A percentile compares a stretch with the other conserved stretches of the same genome.
Conservation (phyloP, 1,140 invertebrate species). For the Bombus turneri region DNA sequence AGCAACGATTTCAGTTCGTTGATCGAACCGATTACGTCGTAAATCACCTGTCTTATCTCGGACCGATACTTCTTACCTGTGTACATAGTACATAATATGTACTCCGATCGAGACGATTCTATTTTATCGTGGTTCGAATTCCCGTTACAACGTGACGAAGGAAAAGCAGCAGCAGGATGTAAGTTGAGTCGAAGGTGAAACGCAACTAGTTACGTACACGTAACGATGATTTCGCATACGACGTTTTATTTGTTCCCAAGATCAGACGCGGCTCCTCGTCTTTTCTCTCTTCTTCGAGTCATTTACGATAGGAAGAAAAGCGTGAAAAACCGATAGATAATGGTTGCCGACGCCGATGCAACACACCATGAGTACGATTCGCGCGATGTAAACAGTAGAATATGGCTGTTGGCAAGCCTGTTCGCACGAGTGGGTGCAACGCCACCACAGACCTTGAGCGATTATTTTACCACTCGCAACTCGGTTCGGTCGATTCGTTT, state of each 20-base stretch:
- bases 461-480: slow-evolving; percentile 78
- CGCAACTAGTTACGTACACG: background rate
- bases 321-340: background rate
- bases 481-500: slow-evolving; percentile 38
- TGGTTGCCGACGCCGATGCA: background rate
- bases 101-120: background rate
- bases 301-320: background rate
- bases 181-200: background rate
- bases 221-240: background rate
- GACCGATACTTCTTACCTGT: no score
- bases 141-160: background rate
- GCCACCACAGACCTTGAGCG: slow-evolving; percentile 80
- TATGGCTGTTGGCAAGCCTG: slow-evolving; percentile 75
- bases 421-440: slow-evolving; percentile 75
- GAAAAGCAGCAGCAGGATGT: background rate
- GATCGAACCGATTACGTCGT: background rate
- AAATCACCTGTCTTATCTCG: background rate
- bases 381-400: slow-evolving; percentile 73
- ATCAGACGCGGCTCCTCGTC: background rate
- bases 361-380: slow-evolving; percentile 11
- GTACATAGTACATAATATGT: no score
- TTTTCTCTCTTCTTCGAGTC: background rate
- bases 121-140: background rate
- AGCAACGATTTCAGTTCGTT: background rate
- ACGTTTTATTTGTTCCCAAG: background rate